Conservation (phyloP, 2,797 vertebrate genomes). For the Atherinosoma microstoma region DNA sequence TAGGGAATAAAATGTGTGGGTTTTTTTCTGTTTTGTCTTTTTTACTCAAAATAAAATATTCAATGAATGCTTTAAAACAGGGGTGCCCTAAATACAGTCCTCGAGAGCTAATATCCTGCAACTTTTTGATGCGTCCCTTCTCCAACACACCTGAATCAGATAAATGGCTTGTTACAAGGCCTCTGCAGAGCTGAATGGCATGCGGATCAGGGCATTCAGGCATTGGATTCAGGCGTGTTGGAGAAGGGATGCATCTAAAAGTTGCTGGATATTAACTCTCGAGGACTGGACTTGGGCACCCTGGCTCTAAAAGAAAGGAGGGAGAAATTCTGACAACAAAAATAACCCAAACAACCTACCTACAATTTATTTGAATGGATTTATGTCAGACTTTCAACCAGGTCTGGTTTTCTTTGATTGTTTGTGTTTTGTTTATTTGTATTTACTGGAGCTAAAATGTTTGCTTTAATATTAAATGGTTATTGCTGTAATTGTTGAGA, state of each 20-base stretch:
- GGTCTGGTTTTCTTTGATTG: conserved; percentile 58
- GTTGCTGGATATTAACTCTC: no score
- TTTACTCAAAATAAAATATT: background rate
- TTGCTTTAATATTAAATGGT: conserved; percentile 46
- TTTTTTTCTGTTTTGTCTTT: background rate
- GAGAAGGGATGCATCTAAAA: no score
- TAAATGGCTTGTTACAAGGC: no score
- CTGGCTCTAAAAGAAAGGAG: background rate
- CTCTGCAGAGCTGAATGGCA: no score
- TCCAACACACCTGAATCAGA: no score
- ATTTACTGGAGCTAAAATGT: conserved; percentile 71
- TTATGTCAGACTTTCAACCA: conserved; percentile 43
- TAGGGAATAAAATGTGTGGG: conserved; percentile 19
- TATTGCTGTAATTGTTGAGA: conserved; percentile 40
- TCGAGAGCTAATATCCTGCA: no score
- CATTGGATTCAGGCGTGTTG: no score
- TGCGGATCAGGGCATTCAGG: no score
- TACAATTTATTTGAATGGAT: conserved; percentile 37
- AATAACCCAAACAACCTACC: background rate
- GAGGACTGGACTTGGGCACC: no score
- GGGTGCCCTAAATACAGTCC: no score
- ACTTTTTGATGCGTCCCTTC: no score
- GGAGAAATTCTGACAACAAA: background rate
- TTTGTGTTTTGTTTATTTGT: conserved; percentile 58
- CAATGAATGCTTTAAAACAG: background rate